Evolutionary conservation across 2,113 vertebrate species (phyloP).

Genomic region (Amazona vittata): DNA sequence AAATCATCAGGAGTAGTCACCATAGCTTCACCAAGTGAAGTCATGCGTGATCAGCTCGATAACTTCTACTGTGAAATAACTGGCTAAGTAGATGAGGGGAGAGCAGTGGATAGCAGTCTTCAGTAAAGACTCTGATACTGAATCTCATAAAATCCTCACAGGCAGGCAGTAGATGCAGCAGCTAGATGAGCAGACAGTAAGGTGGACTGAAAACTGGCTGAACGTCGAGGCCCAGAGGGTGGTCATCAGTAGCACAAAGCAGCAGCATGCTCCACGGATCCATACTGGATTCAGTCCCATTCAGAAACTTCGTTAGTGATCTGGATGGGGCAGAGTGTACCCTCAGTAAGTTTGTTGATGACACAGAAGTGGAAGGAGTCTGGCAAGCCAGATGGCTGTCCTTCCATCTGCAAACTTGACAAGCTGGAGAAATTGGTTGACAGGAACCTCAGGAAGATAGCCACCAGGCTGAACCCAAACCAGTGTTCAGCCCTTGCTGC

Average conservation of each 20-base stretch:
- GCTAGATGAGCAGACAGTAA: neutral
- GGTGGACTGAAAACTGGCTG: neutral
- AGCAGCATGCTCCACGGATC: neutral
- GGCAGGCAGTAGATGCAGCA: neutral
- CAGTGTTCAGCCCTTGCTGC: rapidly evolving
- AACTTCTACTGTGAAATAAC: neutral
- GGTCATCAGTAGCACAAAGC: neutral
- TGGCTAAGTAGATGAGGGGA: neutral
- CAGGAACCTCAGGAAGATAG: neutral
- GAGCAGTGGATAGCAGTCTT: neutral
- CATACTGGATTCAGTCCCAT: neutral
- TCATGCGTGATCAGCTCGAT: neutral
- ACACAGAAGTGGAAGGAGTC: neutral
- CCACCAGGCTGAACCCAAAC: neutral
- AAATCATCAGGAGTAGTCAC: neutral
- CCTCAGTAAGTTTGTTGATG: neutral
- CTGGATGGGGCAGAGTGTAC: neutral
- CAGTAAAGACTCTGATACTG: neutral
- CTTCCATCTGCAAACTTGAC: neutral
- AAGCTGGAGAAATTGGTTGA: neutral
- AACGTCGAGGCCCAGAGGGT: neutral
- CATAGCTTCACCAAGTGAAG: neutral
- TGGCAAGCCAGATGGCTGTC: rapidly evolving
- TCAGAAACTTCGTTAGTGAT: neutral
- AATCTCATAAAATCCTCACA: neutral